Evolutionary conservation across 2,888 invertebrate species (phyloP).

Genomic region (Lepidonotus clava): DNA sequence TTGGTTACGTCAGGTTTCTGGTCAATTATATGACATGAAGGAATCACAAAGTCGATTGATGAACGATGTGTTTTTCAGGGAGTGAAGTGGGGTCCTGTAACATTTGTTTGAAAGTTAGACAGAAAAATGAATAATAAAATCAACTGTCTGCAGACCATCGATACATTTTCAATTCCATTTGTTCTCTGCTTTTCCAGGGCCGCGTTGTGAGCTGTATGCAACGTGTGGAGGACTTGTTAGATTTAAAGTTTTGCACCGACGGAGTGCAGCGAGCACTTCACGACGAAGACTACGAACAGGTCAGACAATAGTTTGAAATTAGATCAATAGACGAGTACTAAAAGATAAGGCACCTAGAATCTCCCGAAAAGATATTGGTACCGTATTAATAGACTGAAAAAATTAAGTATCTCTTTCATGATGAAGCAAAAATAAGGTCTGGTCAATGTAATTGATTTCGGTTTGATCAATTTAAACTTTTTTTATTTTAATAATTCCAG

Average conservation of each 20-base stretch:
- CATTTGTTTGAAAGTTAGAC: too few relatives aligned
- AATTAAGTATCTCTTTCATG: neutral
- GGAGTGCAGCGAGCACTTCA: constrained; percentile 97
- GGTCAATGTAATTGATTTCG: neutral
- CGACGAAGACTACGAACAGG: constrained; percentile 94
- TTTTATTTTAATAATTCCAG: too few relatives aligned
- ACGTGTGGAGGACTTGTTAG: constrained; percentile 95
- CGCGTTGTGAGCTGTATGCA: constrained; percentile 96
- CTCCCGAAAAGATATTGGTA: neutral
- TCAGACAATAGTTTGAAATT: too few relatives aligned
- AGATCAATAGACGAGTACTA: too few relatives aligned
- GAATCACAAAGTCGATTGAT: too few relatives aligned
- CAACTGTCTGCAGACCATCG: neutral
- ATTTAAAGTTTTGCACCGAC: constrained; percentile 96
- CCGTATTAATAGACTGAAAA: neutral
- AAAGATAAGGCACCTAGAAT: too few relatives aligned
- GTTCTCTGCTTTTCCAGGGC: constrained; percentile 83
- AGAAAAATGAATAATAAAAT: too few relatives aligned
- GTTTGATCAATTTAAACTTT: neutral
- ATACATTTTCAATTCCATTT: neutral
- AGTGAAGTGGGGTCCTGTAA: too few relatives aligned
- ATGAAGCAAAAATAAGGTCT: neutral
- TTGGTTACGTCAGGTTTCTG: too few relatives aligned
- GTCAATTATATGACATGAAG: too few relatives aligned
- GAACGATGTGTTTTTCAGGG: too few relatives aligned